A percentile compares a stretch with the other conserved stretches of the same genome.
Conservation (phyloP, 2,113 vertebrate species). For the Mormoops blainvillei region DNA sequence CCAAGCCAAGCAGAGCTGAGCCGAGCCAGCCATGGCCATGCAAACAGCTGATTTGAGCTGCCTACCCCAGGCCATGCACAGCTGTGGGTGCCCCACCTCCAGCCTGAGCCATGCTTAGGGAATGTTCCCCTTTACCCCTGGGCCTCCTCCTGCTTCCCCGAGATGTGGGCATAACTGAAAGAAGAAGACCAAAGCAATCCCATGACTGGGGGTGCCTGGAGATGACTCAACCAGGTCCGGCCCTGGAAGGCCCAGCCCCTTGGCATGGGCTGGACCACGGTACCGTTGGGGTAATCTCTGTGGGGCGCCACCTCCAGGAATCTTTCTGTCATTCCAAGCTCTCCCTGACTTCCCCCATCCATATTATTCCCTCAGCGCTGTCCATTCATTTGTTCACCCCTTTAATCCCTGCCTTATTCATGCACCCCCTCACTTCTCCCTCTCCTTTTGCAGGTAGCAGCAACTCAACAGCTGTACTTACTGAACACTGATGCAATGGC, state of each 20-base stretch:
- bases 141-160: constrained; percentile 62
- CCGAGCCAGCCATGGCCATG: constrained; percentile 32
- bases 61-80: constrained; percentile 65
- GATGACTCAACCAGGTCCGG: neutral
- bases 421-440: neutral
- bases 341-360: neutral
- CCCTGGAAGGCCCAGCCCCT: neutral
- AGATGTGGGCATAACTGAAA: constrained; percentile 66
- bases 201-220: neutral
- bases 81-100: constrained; percentile 28
- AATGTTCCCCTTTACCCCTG: constrained; percentile 71
- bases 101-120: constrained; percentile 60
- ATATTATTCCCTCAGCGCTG: neutral
- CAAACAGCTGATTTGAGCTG: neutral
- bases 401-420: neutral
- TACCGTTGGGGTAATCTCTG: neutral
- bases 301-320: neutral
- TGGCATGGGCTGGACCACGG: neutral
- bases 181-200: constrained; percentile 64
- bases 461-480: neutral
- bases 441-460: neutral
- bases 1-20: constrained; percentile 48
- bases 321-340: neutral
- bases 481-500: neutral
- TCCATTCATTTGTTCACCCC: neutral